These are phyloP conservation scores for Syrrhaptes paradoxus DNA, from an alignment of 2,113 vertebrate genomes.

Conservation along the genomic window DNA sequence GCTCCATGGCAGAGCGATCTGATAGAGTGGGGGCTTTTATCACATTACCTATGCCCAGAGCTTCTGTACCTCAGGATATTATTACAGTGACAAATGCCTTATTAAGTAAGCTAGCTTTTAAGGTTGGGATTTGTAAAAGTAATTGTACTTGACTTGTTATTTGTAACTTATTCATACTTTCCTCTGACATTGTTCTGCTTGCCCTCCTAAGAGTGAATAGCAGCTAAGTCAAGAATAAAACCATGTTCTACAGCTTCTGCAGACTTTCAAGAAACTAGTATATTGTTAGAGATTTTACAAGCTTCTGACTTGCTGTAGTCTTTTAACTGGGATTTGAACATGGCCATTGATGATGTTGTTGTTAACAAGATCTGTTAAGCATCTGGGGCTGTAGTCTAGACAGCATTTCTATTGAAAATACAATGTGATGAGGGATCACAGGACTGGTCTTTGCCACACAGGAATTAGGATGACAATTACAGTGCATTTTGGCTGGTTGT, in stretches of 20 bases:
- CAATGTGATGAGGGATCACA: neutral
- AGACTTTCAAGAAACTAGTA: neutral
- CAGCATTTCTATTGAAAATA: neutral
- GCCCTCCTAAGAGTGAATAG: neutral
- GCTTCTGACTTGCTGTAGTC: neutral
- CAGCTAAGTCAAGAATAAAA: neutral
- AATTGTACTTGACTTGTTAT: neutral
- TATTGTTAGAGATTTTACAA: neutral
- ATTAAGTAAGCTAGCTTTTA: neutral
- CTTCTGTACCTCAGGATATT: neutral
- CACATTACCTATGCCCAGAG: neutral
- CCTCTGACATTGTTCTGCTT: neutral
- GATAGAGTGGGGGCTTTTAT: neutral
- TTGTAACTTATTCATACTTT: neutral
- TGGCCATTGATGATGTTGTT: neutral
- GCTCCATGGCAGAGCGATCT: neutral
- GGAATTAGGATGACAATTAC: neutral
- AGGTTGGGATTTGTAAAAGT: neutral
- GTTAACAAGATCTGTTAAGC: neutral
- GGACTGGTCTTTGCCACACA: neutral
- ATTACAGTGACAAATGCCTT: neutral
- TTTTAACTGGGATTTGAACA: neutral
- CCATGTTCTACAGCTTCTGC: neutral
- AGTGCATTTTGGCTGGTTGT: neutral
- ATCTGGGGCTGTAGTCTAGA: neutral